phyloP scores from a whole-genome alignment of 2,113 vertebrate genomes.

The Neolamprologus sp. region DNA sequence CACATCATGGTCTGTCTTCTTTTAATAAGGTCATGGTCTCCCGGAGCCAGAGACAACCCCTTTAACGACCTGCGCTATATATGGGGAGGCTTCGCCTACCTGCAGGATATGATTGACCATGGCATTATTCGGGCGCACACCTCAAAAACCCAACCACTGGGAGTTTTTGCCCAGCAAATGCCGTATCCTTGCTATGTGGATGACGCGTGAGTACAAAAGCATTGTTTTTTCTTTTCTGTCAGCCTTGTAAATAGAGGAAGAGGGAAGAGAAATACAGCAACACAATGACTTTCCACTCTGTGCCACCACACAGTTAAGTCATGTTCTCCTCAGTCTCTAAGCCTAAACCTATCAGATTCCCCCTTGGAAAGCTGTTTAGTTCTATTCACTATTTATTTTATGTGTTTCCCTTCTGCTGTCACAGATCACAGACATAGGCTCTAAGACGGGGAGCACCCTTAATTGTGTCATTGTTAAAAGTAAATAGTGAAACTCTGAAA shows the following conservation, averaged over 20 bases:
- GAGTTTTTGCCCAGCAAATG: slow-evolving; percentile 93
- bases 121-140: slow-evolving; percentile 81
- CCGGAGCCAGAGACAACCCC: slow-evolving; percentile 85
- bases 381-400: background rate
- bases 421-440: background rate
- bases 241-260: background rate
- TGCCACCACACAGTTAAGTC: background rate
- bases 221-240: background rate
- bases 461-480: background rate
- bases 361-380: background rate
- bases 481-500: background rate
- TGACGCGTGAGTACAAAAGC: slow-evolving; percentile 80
- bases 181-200: slow-evolving; percentile 93
- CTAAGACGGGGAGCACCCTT: background rate
- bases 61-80: slow-evolving; percentile 91
- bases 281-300: slow-evolving; percentile 22
- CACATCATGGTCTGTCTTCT: slow-evolving; percentile 33
- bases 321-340: slow-evolving; percentile 19
- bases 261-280: background rate
- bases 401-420: background rate
- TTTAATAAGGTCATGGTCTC: slow-evolving; percentile 85
- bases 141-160: slow-evolving; percentile 73
- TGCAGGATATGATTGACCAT: slow-evolving; percentile 92
- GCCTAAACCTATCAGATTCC: slow-evolving; percentile 7
- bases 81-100: slow-evolving; percentile 90